These are phyloP conservation scores for Tinea semifulvella DNA, from an alignment of 2,888 invertebrate species.

Conservation along the genomic window DNA sequence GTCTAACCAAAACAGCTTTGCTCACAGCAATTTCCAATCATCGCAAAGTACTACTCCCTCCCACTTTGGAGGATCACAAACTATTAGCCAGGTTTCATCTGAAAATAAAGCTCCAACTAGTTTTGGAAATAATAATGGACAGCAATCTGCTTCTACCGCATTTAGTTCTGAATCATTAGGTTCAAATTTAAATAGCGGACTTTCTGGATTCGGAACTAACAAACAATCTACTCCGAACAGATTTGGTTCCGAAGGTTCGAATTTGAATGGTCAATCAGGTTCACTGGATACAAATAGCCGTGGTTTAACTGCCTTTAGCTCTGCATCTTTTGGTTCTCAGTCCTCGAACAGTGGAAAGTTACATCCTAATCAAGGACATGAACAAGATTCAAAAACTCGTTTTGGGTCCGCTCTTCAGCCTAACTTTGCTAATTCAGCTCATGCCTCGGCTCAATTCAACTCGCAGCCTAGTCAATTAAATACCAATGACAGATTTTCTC, in stretches of 20 bases:
- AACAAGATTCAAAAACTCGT: neutral
- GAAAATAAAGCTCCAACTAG: neutral
- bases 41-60: neutral
- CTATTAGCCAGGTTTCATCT: neutral
- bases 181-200: neutral
- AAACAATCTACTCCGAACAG: neutral
- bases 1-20: neutral
- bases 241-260: neutral
- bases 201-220: neutral
- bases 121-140: neutral
- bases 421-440: conserved; percentile 18
- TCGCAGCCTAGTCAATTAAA: neutral
- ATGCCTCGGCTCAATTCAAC: conserved; percentile 17
- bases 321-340: neutral
- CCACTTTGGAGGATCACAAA: neutral
- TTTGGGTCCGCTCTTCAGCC: conserved; percentile 16
- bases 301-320: neutral
- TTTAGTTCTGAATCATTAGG: neutral
- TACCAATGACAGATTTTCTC: too few species aligned
- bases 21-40: neutral
- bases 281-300: neutral
- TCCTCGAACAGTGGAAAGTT: neutral
- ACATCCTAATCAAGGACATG: too few species aligned
- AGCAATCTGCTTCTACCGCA: neutral
- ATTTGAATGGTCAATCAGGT: neutral